Percentiles rank a stretch among this genome's conserved stretches.
phyloP scores from a whole-genome alignment of 2,888 invertebrate species.

The Dolichopus griseipennis region DNA sequence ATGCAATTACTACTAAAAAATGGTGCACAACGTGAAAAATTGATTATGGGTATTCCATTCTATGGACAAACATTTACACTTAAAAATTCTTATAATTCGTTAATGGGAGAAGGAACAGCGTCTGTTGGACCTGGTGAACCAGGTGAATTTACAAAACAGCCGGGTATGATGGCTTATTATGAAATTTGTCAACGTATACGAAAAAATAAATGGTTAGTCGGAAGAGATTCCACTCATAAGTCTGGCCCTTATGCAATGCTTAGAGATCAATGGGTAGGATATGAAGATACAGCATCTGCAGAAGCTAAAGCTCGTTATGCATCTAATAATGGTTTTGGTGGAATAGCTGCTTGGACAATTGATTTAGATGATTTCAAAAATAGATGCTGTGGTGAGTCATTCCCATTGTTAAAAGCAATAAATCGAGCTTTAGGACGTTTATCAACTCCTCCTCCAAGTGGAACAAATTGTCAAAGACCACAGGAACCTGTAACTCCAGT shows the following conservation, averaged over 20 bases:
- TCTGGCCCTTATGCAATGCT: conserved; percentile 63
- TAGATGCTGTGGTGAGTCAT: conserved; percentile 70
- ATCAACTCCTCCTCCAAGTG: conserved; percentile 47
- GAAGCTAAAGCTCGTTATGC: conserved; percentile 69
- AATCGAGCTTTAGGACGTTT: conserved; percentile 64
- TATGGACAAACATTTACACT: conserved; percentile 81
- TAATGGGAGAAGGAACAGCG: conserved; percentile 51
- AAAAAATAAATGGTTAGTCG: conserved; percentile 58
- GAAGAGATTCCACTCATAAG: conserved; percentile 52
- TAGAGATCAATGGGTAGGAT: conserved; percentile 83
- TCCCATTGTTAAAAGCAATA: conserved; percentile 66
- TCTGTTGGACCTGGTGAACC: conserved; percentile 67
- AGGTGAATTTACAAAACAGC: conserved; percentile 74
- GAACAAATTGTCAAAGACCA: conserved; percentile 60
- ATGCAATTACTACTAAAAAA: conserved; percentile 63
- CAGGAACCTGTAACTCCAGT: conserved; percentile 63
- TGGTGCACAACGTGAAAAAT: conserved; percentile 69
- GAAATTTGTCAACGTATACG: conserved; percentile 70
- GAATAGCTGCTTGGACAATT: conserved; percentile 79
- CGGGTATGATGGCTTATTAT: conserved; percentile 80
- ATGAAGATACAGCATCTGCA: conserved; percentile 71
- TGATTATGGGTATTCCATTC: conserved; percentile 73
- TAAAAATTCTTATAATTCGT: conserved; percentile 36
- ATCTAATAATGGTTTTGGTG: conserved; percentile 61
- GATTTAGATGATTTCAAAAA: conserved; percentile 83